Base-by-base conservation (phyloP, 2,797 vertebrate genomes). In the Ctenochaetus hawaiiensis region DNA sequence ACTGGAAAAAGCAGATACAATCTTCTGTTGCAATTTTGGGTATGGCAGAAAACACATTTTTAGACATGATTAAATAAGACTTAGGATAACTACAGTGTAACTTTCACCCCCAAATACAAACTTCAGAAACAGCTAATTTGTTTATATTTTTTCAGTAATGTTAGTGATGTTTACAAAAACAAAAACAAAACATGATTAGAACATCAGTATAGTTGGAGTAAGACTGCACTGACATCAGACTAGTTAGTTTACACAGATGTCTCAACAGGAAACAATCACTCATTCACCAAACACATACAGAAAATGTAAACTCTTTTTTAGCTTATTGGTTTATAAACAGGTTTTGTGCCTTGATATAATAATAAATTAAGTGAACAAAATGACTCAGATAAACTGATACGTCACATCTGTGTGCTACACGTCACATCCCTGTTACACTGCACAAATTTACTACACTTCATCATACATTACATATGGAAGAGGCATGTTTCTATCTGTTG, bases 1-100 rank as follows among this genome's bases (percentile, higher is more conserved):
- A 79, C 78, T 75, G 75, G 83, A 85, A 87, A 41, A 30, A 20
- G 20, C 16, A 74, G 82, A 87, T 85, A 23, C 44, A 63, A 85
- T 87, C 80, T 77, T 16, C 3, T 44, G 75, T 4, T 22, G 56
- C 61, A 41, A 44, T 72, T 72, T 79, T 39, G 13, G 76, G 22
- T 72, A 72, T 6, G 9, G 17, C 13, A 22, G 43, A 71, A 64
- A 45, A 64, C n/a, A 60, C 18, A 3, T 12, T 48, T 73, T 30
- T 17, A 37, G 47, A 2, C 20, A 48, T 11, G 67, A 69, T 30
- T 20, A 17, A 62, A 14, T 22, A 26, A 26, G 17, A 20, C 1
- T 26, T 1, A 5, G 9, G 22, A n/a, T 17, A 13, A 61, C 63
- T 26, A 11, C 17, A 57, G 23, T 3, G 26, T 54, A 12, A 74